These are phyloP conservation scores for Pardalotus punctatus DNA, from an alignment of 2,113 vertebrate species.

Conservation along the genomic window DNA sequence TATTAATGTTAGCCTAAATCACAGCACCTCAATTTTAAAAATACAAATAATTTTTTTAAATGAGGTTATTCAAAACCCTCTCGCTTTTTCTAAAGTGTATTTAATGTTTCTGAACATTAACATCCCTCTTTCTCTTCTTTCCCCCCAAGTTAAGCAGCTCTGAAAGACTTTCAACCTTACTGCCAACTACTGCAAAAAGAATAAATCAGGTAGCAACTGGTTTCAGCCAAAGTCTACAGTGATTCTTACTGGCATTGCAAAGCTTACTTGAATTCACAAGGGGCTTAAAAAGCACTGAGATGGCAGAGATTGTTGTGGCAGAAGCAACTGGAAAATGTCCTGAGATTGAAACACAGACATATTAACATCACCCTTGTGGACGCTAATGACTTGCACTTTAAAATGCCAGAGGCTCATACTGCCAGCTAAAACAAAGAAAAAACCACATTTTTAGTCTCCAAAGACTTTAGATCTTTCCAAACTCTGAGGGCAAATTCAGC, in stretches of 20 bases:
- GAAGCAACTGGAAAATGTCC: slow-evolving; percentile 85
- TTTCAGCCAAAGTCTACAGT: slow-evolving; percentile 64
- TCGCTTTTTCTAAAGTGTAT: not conserved
- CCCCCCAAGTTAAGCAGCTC: not conserved
- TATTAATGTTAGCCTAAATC: not conserved
- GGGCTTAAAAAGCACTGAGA: slow-evolving; percentile 76
- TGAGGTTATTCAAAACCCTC: not conserved
- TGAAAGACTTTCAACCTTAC: slow-evolving; percentile 32
- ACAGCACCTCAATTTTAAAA: not conserved
- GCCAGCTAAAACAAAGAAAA: slow-evolving; percentile 80
- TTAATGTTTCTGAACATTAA: not conserved
- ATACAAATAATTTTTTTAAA: not conserved
- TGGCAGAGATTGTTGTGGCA: slow-evolving; percentile 84
- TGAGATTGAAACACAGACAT: slow-evolving; percentile 83
- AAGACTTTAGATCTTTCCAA: slow-evolving; percentile 82
- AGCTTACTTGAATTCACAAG: slow-evolving; percentile 74
- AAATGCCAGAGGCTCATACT: slow-evolving; percentile 80
- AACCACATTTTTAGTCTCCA: slow-evolving; percentile 78
- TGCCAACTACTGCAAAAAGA: slow-evolving; percentile 41
- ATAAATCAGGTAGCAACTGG: slow-evolving; percentile 61
- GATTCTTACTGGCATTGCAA: slow-evolving; percentile 70
- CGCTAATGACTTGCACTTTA: slow-evolving; percentile 82
- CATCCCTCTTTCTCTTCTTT: not conserved
- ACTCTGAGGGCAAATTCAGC: slow-evolving; percentile 77
- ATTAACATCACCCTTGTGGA: slow-evolving; percentile 80